Percentiles rank a stretch among this genome's conserved stretches.
phyloP scores from a whole-genome alignment of 1,140 invertebrate species.

The Cydia fagiglandana region DNA sequence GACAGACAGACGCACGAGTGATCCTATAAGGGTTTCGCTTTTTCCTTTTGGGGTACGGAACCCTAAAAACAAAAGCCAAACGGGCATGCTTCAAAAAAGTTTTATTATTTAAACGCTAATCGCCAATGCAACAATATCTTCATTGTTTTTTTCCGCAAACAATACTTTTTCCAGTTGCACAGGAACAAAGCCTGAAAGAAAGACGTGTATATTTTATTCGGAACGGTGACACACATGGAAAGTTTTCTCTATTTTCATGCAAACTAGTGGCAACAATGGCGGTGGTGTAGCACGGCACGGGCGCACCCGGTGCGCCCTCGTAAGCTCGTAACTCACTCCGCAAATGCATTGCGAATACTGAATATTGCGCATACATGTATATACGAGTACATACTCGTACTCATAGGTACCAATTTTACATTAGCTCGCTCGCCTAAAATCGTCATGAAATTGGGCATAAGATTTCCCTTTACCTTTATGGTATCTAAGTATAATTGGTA shows the following conservation, averaged over 20 bases:
- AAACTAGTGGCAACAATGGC: constrained; percentile 69
- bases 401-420: neutral
- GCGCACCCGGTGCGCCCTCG: constrained; percentile 42
- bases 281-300: constrained; percentile 40
- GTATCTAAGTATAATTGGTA: no score
- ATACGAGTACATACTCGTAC: neutral
- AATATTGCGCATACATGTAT: constrained; percentile 8
- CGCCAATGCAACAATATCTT: constrained; percentile 36
- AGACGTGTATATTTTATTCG: constrained; percentile 73
- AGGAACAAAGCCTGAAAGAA: constrained; percentile 60
- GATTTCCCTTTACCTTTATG: neutral
- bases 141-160: constrained; percentile 55
- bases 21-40: no score
- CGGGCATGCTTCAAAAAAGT: neutral
- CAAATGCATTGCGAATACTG: constrained; percentile 51
- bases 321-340: constrained; percentile 50
- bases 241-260: constrained; percentile 73
- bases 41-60: no score
- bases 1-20: no score
- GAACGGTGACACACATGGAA: constrained; percentile 67
- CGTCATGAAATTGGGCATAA: neutral
- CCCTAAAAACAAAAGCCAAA: no score
- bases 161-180: constrained; percentile 63
- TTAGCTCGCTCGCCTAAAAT: neutral
- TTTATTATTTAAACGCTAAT: constrained; percentile 1